phyloP scores from a whole-genome alignment of 2,797 vertebrate species.

The Rousettus madagascariensis region DNA sequence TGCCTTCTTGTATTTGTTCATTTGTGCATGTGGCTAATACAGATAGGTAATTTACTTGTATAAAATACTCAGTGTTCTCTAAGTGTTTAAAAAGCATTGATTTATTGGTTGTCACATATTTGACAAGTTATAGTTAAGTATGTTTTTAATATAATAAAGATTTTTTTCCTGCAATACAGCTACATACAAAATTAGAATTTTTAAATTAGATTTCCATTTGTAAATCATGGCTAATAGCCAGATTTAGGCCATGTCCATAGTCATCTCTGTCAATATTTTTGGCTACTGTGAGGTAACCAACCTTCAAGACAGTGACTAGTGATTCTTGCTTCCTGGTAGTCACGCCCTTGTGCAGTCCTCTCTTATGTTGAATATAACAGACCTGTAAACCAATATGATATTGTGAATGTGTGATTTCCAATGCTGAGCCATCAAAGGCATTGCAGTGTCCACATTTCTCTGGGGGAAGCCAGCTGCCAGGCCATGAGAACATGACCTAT shows the following conservation, averaged over 20 bases:
- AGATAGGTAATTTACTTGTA: slow-evolving; percentile 49
- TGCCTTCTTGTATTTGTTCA: slow-evolving; percentile 51
- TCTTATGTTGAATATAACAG: background rate
- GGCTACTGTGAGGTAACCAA: background rate
- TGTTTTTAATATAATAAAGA: slow-evolving; percentile 54
- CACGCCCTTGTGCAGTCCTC: background rate
- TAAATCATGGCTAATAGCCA: background rate
- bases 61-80: slow-evolving; percentile 53
- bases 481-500: background rate
- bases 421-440: background rate
- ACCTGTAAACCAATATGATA: background rate
- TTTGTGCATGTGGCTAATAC: slow-evolving; percentile 22
- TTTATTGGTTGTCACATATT: slow-evolving; percentile 56
- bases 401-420: background rate
- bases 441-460: background rate
- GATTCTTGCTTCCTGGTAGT: background rate
- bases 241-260: background rate
- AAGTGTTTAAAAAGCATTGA: slow-evolving; percentile 56
- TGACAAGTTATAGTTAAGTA: slow-evolving; percentile 59
- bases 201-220: slow-evolving; percentile 43
- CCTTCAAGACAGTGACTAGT: background rate
- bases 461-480: background rate
- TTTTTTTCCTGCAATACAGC: background rate
- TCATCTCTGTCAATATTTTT: background rate
- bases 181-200: slow-evolving; percentile 44